A percentile compares a stretch with the other conserved stretches of the same genome.
Evolutionary conservation across 2,888 invertebrate genomes (phyloP).

Genomic region (Stenodema calcarata): DNA sequence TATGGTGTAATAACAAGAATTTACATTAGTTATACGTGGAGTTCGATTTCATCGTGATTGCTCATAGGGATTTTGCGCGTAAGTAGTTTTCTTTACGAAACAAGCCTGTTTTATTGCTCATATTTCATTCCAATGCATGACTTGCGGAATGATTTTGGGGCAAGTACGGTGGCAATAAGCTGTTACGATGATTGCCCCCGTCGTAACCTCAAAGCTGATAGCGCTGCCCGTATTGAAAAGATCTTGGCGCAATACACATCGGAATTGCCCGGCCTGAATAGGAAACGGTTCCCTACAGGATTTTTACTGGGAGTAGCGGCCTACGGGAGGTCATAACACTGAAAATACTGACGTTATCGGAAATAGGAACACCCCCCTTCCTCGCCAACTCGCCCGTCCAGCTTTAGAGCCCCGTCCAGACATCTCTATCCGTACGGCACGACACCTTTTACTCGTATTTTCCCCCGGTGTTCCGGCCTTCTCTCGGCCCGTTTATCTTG

Average conservation of each 20-base stretch:
- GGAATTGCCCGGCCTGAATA: not conserved
- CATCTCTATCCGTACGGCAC: not conserved
- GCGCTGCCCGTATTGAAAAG: not conserved
- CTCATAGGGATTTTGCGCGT: no score
- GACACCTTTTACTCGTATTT: not conserved
- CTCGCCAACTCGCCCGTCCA: not conserved
- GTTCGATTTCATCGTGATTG: no score
- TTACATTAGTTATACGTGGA: no score
- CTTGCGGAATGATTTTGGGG: not conserved
- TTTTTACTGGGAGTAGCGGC: not conserved
- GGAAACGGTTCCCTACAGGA: not conserved
- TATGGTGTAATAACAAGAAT: no score
- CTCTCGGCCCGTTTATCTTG: not conserved
- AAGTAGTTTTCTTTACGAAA: not conserved
- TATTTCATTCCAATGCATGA: not conserved
- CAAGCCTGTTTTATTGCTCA: not conserved
- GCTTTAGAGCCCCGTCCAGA: not conserved
- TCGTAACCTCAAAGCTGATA: not conserved
- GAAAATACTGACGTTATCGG: constrained; percentile 22
- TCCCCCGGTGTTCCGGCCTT: not conserved
- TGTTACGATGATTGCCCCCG: not conserved
- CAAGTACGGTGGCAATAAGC: not conserved
- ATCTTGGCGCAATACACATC: not conserved
- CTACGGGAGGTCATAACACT: not conserved
- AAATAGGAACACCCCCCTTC: not conserved